A percentile compares a stretch with the other conserved stretches of the same genome.
phyloP scores from a whole-genome alignment of 2,797 vertebrate genomes.

The Podarcis lilfordi region DNA sequence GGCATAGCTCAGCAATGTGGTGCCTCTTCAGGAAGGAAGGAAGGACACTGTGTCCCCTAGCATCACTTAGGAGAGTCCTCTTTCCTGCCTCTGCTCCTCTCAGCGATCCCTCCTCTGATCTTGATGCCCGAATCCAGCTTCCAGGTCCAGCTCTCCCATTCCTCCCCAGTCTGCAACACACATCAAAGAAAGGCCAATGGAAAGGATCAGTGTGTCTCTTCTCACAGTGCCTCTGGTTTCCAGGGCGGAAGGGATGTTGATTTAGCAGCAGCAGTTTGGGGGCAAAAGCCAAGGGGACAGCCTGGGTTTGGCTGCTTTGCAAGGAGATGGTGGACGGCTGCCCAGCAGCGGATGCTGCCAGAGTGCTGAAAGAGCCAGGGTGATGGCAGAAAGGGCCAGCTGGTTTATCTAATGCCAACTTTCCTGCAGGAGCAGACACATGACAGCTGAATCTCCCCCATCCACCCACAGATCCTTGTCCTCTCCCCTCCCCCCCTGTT shows the following conservation, averaged over 20 bases:
- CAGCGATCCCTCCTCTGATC: neutral
- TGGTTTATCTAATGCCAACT: constrained; percentile 4
- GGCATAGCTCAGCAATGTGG: neutral
- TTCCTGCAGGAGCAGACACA: neutral
- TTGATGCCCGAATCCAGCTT: neutral
- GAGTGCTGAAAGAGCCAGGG: neutral
- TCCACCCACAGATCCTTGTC: too few relatives aligned
- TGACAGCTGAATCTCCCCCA: neutral
- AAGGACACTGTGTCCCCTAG: neutral
- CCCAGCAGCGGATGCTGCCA: constrained; percentile 11
- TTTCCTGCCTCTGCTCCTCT: neutral
- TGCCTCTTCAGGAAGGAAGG: neutral
- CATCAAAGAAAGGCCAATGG: constrained; percentile 19
- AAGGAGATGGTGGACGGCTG: constrained; percentile 9
- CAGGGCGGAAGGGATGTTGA: constrained; percentile 22
- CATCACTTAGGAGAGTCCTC: neutral
- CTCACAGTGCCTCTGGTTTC: neutral
- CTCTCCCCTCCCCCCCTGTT: neutral
- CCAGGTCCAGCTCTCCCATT: neutral
- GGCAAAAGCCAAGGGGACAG: constrained; percentile 31
- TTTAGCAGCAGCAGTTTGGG: constrained; percentile 26
- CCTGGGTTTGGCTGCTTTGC: constrained; percentile 9
- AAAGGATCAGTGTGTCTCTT: neutral
- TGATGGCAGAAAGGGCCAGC: constrained; percentile 11
- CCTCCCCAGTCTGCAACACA: neutral